Evolutionary conservation across 2,888 invertebrate genomes (phyloP).

Genomic region (Oxytorus armatus): DNA sequence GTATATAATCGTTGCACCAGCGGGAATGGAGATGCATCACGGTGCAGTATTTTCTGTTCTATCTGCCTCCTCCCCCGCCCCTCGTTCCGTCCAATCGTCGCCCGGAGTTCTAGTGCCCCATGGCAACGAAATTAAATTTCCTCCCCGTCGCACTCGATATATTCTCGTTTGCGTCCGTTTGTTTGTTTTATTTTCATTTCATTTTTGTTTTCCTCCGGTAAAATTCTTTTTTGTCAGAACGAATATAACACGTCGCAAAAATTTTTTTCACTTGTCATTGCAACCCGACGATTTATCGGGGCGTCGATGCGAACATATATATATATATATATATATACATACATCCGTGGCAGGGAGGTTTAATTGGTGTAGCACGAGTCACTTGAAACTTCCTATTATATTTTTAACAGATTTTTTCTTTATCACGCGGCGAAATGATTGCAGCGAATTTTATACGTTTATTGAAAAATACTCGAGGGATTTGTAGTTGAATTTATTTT

Average conservation of each 20-base stretch:
- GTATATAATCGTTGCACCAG: conserved; percentile 31
- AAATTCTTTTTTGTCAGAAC: not conserved
- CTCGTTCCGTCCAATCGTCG: not conserved
- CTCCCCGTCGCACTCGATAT: conserved; percentile 61
- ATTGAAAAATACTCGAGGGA: not conserved
- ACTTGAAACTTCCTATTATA: not conserved
- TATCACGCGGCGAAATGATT: not conserved
- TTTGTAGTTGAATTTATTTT: not conserved
- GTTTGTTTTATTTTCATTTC: conserved; percentile 42
- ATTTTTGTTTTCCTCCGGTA: conserved; percentile 43
- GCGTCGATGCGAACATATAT: conserved; percentile 7
- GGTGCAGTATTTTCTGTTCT: conserved; percentile 55
- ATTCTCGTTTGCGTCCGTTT: conserved; percentile 40
- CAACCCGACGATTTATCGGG: conserved; percentile 27
- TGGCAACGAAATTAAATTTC: conserved; percentile 62
- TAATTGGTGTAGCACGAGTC: not conserved
- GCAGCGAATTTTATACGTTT: not conserved
- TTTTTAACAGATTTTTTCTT: not conserved
- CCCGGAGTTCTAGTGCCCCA: conserved; percentile 14
- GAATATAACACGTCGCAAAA: conserved; percentile 11
- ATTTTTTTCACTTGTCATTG: conserved; percentile 28
- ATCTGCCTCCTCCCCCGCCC: conserved; percentile 4
- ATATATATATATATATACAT: too few species aligned
- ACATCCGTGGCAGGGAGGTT: not conserved
- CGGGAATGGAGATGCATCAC: conserved; percentile 57